phyloP scores from a whole-genome alignment of 2,113 vertebrate species.

The Rissa tridactyla region DNA sequence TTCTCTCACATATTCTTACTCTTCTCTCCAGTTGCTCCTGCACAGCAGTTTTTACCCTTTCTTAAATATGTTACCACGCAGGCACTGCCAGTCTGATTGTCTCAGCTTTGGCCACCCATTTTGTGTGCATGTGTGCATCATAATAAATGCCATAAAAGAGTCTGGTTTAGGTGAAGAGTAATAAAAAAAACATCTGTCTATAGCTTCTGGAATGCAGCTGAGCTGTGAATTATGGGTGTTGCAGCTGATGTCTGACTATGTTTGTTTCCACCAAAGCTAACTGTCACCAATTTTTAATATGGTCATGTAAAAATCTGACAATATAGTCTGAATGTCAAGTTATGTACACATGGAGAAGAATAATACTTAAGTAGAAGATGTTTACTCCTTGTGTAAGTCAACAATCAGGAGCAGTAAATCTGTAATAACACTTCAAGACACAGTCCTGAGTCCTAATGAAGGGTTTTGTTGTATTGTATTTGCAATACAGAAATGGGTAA shows the following conservation, averaged over 20 bases:
- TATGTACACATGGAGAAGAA: not conserved
- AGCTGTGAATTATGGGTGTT: not conserved
- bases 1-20: not conserved
- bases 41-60: not conserved
- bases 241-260: not conserved
- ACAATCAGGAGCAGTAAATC: not conserved
- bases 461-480: not conserved
- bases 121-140: not conserved
- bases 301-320: not conserved
- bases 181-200: not conserved
- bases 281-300: not conserved
- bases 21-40: not conserved
- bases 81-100: not conserved
- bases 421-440: not conserved
- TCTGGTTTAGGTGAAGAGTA: not conserved
- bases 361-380: not conserved
- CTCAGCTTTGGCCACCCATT: not conserved
- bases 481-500: not conserved
- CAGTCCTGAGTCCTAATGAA: not conserved
- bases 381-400: not conserved
- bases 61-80: not conserved
- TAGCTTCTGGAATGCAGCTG: not conserved
- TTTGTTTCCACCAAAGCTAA: not conserved
- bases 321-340: not conserved
- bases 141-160: not conserved